These are phyloP conservation scores for Polymixis lichenea DNA, from an alignment of 2,888 invertebrate genomes.

Conservation along the genomic window DNA sequence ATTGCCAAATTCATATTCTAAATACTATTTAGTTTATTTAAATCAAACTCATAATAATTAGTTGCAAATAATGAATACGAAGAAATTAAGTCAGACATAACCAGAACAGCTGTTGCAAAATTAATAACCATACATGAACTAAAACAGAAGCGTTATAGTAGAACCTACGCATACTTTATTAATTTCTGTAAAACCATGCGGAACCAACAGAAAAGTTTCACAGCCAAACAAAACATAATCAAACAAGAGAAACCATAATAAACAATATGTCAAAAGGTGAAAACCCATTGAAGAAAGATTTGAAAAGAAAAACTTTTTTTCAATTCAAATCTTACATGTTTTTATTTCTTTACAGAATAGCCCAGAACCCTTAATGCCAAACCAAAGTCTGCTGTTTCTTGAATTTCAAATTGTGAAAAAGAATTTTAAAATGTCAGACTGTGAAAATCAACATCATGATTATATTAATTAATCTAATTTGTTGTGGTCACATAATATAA, in stretches of 20 bases:
- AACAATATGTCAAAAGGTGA: slow-evolving; percentile 14
- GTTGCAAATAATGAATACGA: not conserved
- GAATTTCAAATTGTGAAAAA: not conserved
- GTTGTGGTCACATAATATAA: not conserved
- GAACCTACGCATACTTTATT: not conserved
- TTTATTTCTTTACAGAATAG: not conserved
- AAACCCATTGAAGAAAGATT: not conserved
- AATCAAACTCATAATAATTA: not conserved
- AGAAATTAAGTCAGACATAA: not conserved
- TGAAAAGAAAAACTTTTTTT: slow-evolving; percentile 10
- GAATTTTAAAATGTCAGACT: not conserved
- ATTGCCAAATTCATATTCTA: too few relatives aligned
- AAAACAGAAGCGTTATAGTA: not conserved
- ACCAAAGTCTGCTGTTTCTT: not conserved
- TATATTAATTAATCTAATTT: not conserved
- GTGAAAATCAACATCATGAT: not conserved
- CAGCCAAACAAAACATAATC: not conserved
- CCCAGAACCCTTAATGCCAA: not conserved
- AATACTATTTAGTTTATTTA: not conserved
- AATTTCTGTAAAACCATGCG: slow-evolving; percentile 4
- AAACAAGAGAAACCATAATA: slow-evolving; percentile 25
- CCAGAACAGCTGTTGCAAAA: not conserved
- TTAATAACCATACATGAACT: not conserved
- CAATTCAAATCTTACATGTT: not conserved
- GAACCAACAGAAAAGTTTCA: not conserved